A percentile compares a stretch with the other conserved stretches of the same genome.
Conservation (phyloP, 2,797 vertebrate genomes). For the Monodelphis domestica region DNA sequence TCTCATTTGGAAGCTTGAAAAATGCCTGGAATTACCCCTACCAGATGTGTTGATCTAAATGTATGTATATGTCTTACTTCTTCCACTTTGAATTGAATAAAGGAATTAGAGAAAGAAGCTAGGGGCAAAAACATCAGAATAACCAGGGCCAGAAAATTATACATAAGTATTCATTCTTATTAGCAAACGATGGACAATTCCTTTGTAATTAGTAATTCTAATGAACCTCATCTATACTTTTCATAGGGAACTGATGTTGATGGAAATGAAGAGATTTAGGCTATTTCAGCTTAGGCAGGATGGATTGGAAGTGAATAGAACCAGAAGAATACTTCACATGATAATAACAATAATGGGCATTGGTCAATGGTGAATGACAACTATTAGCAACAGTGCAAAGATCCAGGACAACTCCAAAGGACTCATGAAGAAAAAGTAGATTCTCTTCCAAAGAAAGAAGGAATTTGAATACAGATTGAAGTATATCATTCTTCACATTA, state of each 20-base stretch:
- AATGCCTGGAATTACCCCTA: background rate
- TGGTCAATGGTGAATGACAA: too few species aligned
- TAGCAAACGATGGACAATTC: conserved; percentile 5
- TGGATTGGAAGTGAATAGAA: too few species aligned
- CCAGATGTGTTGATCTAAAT: conserved; percentile 3
- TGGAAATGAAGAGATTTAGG: background rate
- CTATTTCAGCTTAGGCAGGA: background rate
- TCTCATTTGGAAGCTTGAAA: conserved; percentile 39
- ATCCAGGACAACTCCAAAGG: too few species aligned
- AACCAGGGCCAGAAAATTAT: background rate
- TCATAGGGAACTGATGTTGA: background rate
- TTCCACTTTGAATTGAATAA: background rate
- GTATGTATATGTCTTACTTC: background rate
- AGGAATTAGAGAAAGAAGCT: background rate
- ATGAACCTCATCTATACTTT: background rate
- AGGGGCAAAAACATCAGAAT: background rate
- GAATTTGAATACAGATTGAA: too few species aligned
- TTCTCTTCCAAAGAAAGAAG: too few species aligned
- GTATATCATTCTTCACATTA: too few species aligned
- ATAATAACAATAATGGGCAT: too few species aligned
- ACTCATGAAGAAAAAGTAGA: too few species aligned
- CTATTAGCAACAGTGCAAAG: too few species aligned
- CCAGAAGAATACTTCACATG: too few species aligned
- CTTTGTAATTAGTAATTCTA: background rate
- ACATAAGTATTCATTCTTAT: background rate